These are phyloP conservation scores for Lapara coniferarum DNA, from an alignment of 2,888 invertebrate species.

Conservation along the genomic window DNA sequence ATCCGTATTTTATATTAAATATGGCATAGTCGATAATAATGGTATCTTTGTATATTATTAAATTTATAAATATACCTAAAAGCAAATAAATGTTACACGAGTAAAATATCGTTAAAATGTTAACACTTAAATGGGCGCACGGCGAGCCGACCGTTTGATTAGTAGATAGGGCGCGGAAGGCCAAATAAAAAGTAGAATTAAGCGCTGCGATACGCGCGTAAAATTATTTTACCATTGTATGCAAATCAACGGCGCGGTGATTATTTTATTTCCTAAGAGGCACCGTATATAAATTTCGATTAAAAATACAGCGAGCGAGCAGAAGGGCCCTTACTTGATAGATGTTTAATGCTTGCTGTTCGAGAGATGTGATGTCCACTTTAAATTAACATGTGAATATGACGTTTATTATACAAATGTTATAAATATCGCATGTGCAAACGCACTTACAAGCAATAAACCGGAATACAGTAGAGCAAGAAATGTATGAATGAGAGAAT, in stretches of 20 bases:
- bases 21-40: neutral
- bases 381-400: conserved; percentile 43
- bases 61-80: conserved; percentile 15
- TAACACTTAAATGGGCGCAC: conserved; percentile 76
- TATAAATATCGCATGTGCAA: conserved; percentile 38
- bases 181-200: conserved; percentile 82
- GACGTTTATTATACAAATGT: conserved; percentile 49
- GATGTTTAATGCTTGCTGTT: conserved; percentile 56
- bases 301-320: conserved; percentile 69
- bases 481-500: conserved; percentile 71
- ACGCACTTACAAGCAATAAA: conserved; percentile 52
- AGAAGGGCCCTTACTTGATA: conserved; percentile 65
- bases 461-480: conserved; percentile 60
- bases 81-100: conserved; percentile 27
- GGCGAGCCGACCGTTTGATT: conserved; percentile 75
- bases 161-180: conserved; percentile 81
- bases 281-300: conserved; percentile 78
- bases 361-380: conserved; percentile 35
- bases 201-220: conserved; percentile 83
- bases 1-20: neutral
- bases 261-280: conserved; percentile 83
- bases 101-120: conserved; percentile 53
- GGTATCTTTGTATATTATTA: neutral
- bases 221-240: conserved; percentile 85
- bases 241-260: conserved; percentile 80